phyloP scores from a whole-genome alignment of 2,113 vertebrate genomes.

The Pluvianellus socialis region DNA sequence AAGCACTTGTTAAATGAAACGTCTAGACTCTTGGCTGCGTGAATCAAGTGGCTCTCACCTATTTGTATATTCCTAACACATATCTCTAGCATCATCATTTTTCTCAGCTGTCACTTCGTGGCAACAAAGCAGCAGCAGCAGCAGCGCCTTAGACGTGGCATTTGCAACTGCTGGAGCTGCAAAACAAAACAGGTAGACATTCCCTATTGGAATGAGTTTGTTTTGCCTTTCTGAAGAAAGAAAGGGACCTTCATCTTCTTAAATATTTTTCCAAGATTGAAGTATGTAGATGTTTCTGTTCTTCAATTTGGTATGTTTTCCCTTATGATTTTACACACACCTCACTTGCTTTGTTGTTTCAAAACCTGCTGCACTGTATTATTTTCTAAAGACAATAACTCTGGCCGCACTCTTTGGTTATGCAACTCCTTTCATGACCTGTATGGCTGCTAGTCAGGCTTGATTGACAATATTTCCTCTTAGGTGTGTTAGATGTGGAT shows the following conservation, averaged over 20 bases:
- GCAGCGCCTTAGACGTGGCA: not conserved
- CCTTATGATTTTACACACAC: not conserved
- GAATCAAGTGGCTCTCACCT: not conserved
- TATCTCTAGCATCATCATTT: conserved; percentile 33
- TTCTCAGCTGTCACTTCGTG: conserved; percentile 56
- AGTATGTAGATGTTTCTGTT: not conserved
- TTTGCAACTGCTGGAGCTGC: conserved; percentile 13
- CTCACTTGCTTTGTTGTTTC: not conserved
- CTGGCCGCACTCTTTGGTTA: not conserved
- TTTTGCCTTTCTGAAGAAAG: conserved; percentile 15
- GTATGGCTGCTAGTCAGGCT: not conserved
- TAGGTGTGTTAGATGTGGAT: not conserved
- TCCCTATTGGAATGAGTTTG: not conserved
- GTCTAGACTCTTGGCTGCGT: not conserved
- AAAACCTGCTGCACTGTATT: not conserved
- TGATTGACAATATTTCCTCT: not conserved
- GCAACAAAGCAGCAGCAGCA: not conserved
- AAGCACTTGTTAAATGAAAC: not conserved
- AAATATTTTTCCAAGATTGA: not conserved
- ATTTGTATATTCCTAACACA: conserved; percentile 57
- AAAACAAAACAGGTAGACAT: conserved; percentile 49
- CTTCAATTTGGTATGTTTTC: not conserved
- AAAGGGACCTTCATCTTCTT: not conserved
- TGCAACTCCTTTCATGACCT: conserved; percentile 12
- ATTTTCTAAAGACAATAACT: not conserved